Evolutionary conservation across 2,797 vertebrate species (phyloP).

Genomic region (Ficedula albicollis): DNA sequence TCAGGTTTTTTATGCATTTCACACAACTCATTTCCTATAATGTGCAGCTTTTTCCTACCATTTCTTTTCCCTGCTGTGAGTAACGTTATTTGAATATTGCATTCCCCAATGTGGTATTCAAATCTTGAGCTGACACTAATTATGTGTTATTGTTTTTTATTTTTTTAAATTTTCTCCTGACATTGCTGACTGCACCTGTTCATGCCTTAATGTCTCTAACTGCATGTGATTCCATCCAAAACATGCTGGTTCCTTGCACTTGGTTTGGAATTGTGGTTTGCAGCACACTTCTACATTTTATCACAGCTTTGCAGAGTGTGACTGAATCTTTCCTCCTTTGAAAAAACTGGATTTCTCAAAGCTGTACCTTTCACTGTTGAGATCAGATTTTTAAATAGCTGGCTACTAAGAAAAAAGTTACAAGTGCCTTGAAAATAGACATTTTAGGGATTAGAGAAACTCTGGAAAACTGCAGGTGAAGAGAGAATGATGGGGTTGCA

Average conservation of each 20-base stretch:
- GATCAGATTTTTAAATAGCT: neutral
- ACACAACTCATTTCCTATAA: slow-evolving; percentile 31
- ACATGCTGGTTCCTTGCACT: neutral
- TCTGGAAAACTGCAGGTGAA: neutral
- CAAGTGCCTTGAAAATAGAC: neutral
- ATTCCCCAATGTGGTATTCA: neutral
- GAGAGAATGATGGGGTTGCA: neutral
- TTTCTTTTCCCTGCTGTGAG: neutral
- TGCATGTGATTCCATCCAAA: neutral
- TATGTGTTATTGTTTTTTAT: neutral
- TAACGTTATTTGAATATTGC: slow-evolving; percentile 19
- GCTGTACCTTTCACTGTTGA: neutral
- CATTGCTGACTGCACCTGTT: slow-evolving; percentile 18
- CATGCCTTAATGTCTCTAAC: neutral
- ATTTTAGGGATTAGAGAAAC: neutral
- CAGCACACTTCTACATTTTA: neutral
- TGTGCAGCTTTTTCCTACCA: neutral
- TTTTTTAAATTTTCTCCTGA: neutral
- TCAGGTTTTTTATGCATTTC: slow-evolving; percentile 46
- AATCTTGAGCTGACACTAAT: neutral
- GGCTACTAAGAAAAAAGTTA: neutral
- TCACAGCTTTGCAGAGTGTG: neutral
- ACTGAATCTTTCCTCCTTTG: neutral
- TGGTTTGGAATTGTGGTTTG: neutral
- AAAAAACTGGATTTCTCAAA: neutral